A percentile compares a stretch with the other conserved stretches of the same genome.
phyloP scores from a whole-genome alignment of 2,113 vertebrate genomes.

The Andinoacara biseriatus region DNA sequence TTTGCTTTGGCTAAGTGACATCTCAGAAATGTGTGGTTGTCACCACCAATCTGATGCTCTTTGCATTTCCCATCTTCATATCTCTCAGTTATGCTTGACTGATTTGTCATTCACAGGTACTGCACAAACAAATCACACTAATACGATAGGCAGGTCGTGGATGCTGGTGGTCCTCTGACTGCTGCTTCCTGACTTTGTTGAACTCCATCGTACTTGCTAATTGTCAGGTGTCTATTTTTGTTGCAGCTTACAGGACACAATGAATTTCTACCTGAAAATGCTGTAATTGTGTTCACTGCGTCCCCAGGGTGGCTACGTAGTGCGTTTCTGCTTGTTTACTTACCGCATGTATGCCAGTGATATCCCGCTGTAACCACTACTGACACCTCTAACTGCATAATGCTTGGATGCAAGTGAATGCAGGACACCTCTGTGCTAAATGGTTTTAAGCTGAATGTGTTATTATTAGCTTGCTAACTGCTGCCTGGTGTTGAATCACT shows the following conservation, averaged over 20 bases:
- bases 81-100: slow-evolving; percentile 19
- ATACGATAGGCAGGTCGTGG: neutral
- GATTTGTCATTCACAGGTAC: slow-evolving; percentile 31
- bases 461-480: slow-evolving; percentile 62
- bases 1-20: neutral
- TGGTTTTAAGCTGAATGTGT: slow-evolving; percentile 43
- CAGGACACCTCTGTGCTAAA: slow-evolving; percentile 18
- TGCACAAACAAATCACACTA: slow-evolving; percentile 13
- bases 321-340: slow-evolving; percentile 16
- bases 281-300: neutral
- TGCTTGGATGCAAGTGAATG: slow-evolving; percentile 22
- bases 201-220: neutral
- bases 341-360: neutral
- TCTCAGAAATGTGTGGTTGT: slow-evolving; percentile 25
- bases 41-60: slow-evolving; percentile 17
- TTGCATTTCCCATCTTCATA: slow-evolving; percentile 35
- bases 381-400: slow-evolving; percentile 40
- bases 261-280: neutral
- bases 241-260: neutral
- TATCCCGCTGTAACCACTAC: slow-evolving; percentile 22
- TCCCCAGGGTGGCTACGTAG: neutral
- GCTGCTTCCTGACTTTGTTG: slow-evolving; percentile 2
- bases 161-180: neutral
- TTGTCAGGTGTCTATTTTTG: neutral
- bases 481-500: slow-evolving; percentile 46